phyloP scores from a whole-genome alignment of 2,797 vertebrate species.

The Smutsia gigantea region DNA sequence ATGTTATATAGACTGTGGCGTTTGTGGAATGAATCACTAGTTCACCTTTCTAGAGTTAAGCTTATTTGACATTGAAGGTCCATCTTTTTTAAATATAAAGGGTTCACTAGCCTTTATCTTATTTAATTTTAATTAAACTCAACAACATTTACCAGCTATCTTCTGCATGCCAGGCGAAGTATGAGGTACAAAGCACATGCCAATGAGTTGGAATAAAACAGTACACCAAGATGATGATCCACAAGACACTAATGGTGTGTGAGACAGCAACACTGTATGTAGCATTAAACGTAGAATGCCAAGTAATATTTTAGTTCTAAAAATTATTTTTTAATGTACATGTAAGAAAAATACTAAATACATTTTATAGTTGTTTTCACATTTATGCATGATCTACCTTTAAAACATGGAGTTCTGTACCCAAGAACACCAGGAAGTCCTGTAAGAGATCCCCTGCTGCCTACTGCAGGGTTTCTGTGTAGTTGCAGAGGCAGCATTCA shows the following conservation, averaged over 20 bases:
- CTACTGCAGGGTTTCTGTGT: fast-evolving
- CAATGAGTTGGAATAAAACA: not conserved
- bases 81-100: constrained; percentile 13
- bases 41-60: not conserved
- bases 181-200: not conserved
- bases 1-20: not conserved
- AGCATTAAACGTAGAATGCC: constrained; percentile 15
- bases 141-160: constrained; percentile 10
- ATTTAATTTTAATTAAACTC: constrained; percentile 37
- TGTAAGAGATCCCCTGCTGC: not conserved
- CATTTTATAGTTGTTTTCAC: not conserved
- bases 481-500: not conserved
- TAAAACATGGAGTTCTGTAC: not conserved
- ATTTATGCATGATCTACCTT: not conserved
- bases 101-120: not conserved
- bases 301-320: constrained; percentile 7
- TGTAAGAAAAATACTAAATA: not conserved
- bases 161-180: not conserved
- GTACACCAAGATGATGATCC: not conserved
- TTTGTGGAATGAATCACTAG: not conserved
- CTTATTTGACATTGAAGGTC: not conserved
- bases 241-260: not conserved
- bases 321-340: not conserved
- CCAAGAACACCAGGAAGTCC: not conserved
- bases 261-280: not conserved